Conservation (phyloP, 2,888 invertebrate genomes). For the Macaria liturata region DNA sequence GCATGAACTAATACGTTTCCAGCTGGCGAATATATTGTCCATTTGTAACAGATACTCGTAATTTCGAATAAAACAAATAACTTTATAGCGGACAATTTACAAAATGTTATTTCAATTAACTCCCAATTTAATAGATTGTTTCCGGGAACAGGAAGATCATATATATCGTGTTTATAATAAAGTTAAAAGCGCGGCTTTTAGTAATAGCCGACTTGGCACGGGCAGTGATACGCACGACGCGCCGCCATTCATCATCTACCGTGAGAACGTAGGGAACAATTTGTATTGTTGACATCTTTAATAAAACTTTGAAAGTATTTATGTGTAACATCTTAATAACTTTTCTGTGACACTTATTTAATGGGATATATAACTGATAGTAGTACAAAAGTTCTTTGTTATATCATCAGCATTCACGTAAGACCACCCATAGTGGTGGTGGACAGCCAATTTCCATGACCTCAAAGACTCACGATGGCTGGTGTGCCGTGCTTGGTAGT, state of each 20-base stretch:
- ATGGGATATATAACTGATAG: no score
- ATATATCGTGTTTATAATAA: conserved; percentile 2
- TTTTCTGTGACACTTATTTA: no score
- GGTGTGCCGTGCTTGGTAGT: conserved; percentile 45
- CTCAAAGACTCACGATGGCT: conserved; percentile 47
- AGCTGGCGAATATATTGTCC: conserved; percentile 4
- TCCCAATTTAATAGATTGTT: conserved; percentile 6
- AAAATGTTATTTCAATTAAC: no score
- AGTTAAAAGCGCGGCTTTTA: conserved; percentile 23
- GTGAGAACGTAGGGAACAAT: conserved; percentile 25
- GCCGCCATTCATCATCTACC: conserved; percentile 17
- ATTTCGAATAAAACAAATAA: not conserved
- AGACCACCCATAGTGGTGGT: conserved; percentile 23
- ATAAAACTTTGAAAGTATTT: no score
- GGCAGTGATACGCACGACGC: conserved; percentile 12
- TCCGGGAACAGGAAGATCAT: conserved; percentile 18
- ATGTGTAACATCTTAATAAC: no score
- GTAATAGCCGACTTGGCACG: conserved; percentile 25
- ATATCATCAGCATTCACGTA: conserved; percentile 21
- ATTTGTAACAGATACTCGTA: not conserved
- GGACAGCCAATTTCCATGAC: conserved; percentile 59
- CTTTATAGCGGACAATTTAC: not conserved
- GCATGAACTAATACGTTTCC: conserved; percentile 7
- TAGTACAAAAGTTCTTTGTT: conserved; percentile 4
- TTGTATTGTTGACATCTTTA: conserved; percentile 12